A percentile compares a stretch with the other conserved stretches of the same genome.
phyloP scores from a whole-genome alignment of 2,113 vertebrate genomes.

The Amia ocellicauda region DNA sequence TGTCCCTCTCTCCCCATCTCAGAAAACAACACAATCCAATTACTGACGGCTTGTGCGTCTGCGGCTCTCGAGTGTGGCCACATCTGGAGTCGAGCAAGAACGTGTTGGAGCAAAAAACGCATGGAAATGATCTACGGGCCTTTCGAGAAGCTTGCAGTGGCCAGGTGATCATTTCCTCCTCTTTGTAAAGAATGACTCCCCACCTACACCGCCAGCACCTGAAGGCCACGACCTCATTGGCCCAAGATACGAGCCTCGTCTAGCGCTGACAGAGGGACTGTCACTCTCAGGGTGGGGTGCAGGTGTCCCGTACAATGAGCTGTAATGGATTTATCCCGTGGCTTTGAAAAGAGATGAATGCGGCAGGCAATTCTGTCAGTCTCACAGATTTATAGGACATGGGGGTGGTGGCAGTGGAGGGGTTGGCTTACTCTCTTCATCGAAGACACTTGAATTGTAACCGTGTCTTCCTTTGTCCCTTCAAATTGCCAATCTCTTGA shows the following conservation, averaged over 20 bases:
- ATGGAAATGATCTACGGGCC: not conserved
- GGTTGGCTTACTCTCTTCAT: too few species aligned
- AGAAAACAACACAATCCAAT: not conserved
- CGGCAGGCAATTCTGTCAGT: too few species aligned
- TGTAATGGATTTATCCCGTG: not conserved
- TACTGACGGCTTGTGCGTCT: not conserved
- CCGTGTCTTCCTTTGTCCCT: too few species aligned
- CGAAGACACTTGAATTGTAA: too few species aligned
- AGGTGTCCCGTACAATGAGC: not conserved
- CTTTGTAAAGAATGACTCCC: not conserved
- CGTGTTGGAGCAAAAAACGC: not conserved
- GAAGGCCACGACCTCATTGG: not conserved
- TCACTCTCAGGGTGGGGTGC: not conserved
- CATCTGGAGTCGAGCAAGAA: not conserved
- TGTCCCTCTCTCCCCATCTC: not conserved
- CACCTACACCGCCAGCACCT: not conserved
- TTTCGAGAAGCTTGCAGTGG: not conserved
- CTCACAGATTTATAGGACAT: too few species aligned
- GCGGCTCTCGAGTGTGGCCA: not conserved
- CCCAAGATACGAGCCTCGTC: not conserved
- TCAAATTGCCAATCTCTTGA: too few species aligned
- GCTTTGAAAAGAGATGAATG: too few species aligned
- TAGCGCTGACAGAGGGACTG: not conserved
- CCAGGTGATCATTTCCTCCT: not conserved
- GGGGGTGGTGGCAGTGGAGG: too few species aligned